These are phyloP conservation scores for Pipra filicauda DNA, from an alignment of 2,113 vertebrate genomes.

Conservation along the genomic window DNA sequence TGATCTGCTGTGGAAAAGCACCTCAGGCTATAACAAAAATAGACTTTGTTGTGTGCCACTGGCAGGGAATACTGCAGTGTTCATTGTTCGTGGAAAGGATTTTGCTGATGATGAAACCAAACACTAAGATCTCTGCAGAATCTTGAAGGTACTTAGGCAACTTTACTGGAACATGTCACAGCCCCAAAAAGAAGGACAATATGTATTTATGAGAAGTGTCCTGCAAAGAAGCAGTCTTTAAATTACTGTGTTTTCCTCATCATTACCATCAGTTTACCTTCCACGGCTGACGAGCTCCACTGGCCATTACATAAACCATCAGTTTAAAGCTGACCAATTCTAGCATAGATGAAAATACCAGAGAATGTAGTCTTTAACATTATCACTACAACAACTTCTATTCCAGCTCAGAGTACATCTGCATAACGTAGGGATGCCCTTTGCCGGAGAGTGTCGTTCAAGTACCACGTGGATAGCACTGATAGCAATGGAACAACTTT, in stretches of 20 bases:
- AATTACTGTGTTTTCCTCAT: neutral
- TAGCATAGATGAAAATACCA: neutral
- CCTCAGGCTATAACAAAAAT: constrained; percentile 41
- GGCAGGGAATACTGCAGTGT: constrained; percentile 1
- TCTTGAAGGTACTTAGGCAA: neutral
- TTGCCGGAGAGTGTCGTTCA: neutral
- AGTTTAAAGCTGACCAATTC: neutral
- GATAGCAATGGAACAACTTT: neutral
- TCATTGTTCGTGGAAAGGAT: constrained; percentile 38
- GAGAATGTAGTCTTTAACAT: neutral
- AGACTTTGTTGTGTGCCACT: constrained; percentile 19
- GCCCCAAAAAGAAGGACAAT: neutral
- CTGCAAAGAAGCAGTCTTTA: neutral
- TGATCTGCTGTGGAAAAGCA: constrained; percentile 29
- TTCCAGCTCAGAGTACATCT: neutral
- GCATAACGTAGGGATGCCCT: neutral
- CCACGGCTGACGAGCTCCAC: too few species aligned
- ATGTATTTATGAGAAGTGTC: neutral
- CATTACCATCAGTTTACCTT: neutral
- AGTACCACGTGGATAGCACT: rapidly evolving
- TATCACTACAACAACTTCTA: neutral
- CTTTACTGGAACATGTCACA: neutral
- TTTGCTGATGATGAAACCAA: constrained; percentile 46
- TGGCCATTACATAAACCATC: too few species aligned
- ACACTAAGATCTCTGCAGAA: neutral